Evolutionary conservation across 2,113 vertebrate species (phyloP).

Genomic region (Caranx melampygus): DNA sequence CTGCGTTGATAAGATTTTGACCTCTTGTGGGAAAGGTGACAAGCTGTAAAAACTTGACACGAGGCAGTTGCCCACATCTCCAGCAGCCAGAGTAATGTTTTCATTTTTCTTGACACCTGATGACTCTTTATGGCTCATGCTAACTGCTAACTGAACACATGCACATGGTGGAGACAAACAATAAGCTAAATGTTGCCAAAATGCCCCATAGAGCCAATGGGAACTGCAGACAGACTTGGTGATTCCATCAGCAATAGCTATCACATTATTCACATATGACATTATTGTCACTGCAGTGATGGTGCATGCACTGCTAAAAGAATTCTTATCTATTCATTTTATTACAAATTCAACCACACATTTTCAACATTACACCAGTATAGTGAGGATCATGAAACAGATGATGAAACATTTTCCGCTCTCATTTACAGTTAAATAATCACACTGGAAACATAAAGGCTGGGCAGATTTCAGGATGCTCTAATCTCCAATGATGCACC

Average conservation of each 20-base stretch:
- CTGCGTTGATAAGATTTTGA: no score
- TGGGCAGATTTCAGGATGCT: neutral
- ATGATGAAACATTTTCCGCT: constrained; percentile 22
- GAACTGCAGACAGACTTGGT: neutral
- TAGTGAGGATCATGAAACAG: constrained; percentile 13
- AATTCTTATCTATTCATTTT: no score
- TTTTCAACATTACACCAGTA: neutral
- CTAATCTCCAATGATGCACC: constrained; percentile 29
- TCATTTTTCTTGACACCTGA: neutral
- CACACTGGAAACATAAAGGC: constrained; percentile 6
- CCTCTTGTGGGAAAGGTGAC: neutral
- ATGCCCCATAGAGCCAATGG: neutral
- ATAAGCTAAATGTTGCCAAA: neutral
- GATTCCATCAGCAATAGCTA: neutral
- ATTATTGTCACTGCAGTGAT: neutral
- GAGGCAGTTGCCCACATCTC: neutral
- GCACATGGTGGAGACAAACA: no score
- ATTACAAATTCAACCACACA: neutral
- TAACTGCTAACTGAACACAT: no score
- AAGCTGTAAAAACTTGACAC: neutral
- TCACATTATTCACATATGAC: no score
- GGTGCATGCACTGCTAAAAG: neutral
- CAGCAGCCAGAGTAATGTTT: neutral
- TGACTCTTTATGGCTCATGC: no score
- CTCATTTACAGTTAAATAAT: constrained; percentile 33